Conservation (phyloP, 2,113 vertebrate species). For the Hydrochoerus hydrochaeris region DNA sequence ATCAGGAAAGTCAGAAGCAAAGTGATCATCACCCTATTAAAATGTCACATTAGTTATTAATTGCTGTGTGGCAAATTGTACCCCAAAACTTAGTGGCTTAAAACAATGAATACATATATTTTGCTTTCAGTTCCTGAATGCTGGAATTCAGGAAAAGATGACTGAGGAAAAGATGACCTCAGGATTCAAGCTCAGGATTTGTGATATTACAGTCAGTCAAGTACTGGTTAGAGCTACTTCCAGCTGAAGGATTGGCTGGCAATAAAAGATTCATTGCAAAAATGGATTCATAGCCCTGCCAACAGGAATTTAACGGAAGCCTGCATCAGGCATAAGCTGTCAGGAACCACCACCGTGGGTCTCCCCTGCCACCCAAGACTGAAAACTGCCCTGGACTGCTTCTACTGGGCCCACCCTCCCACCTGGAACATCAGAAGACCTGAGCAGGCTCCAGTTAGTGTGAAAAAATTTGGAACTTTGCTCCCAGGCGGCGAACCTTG, state of each 20-base stretch:
- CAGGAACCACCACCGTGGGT: too few relatives aligned
- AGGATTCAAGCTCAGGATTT: background rate
- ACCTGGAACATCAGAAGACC: too few relatives aligned
- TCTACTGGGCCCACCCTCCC: too few relatives aligned
- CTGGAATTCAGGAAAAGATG: background rate
- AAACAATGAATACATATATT: background rate
- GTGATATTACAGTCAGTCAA: background rate
- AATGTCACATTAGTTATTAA: background rate
- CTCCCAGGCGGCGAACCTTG: too few relatives aligned
- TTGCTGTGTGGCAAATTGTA: background rate
- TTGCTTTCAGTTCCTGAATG: background rate
- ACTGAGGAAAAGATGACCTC: too few relatives aligned
- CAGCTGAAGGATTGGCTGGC: background rate
- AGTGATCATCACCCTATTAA: background rate
- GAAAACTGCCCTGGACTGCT: too few relatives aligned
- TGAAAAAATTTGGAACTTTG: too few relatives aligned
- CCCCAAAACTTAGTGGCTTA: background rate
- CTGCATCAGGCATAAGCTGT: too few relatives aligned
- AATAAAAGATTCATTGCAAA: background rate
- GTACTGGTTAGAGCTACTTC: background rate
- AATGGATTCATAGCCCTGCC: background rate
- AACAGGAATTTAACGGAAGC: too few relatives aligned
- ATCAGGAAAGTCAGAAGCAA: background rate
- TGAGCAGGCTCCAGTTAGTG: too few relatives aligned
- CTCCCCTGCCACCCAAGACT: too few relatives aligned